Base-by-base conservation (phyloP, 2,113 vertebrate species). In the Taxidea taxus region DNA sequence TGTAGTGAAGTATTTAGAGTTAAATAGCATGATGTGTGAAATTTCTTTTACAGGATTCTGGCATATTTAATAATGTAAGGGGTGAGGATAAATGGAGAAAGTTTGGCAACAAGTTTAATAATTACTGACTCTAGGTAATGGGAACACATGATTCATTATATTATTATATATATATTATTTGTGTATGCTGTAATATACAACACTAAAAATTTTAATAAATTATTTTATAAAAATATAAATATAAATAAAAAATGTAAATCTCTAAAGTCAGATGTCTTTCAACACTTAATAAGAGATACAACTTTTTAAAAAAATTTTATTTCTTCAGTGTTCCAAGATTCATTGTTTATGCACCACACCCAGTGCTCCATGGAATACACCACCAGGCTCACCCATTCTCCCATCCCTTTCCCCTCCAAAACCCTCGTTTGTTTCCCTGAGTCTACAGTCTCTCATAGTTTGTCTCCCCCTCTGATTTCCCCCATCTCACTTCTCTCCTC, bases 151-250 rank as follows among this genome's bases (percentile, higher is more conserved):
- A 60, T 56, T 80, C 23, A 54, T 93, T 90, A 87, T 16, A 51
- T 95, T 58, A 9, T 23, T 89, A n/a, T n/a, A n/a, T n/a, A n/a
- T n/a, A n/a, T n/a, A n/a, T n/a, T n/a, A n/a, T n/a, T 82, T 81
- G 29, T 51, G 5, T 54, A 42, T 86, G 11, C 21, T 77, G 15
- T 39, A 93, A 95, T 86, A 58, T 49, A 90, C 23, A 62, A 49
- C 86, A 91, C 66, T 54, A 86, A 86, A 93, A 49, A n/a, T 78
- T 75, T 54, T 70, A 95, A 87, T 94, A 16, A 88, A 89, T 96
- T 47, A 78, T 91, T 87, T 1, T 80, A n/a, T 86, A 54, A 54
- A 51, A 54, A 54, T 54, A 54, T 54, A 18, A 54, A 54, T 18
- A 54, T 54, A 54, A 54, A 21, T 56, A 21, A 56, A 56, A 54